phyloP scores from a whole-genome alignment of 2,888 invertebrate genomes.

The Sialis lutaria region DNA sequence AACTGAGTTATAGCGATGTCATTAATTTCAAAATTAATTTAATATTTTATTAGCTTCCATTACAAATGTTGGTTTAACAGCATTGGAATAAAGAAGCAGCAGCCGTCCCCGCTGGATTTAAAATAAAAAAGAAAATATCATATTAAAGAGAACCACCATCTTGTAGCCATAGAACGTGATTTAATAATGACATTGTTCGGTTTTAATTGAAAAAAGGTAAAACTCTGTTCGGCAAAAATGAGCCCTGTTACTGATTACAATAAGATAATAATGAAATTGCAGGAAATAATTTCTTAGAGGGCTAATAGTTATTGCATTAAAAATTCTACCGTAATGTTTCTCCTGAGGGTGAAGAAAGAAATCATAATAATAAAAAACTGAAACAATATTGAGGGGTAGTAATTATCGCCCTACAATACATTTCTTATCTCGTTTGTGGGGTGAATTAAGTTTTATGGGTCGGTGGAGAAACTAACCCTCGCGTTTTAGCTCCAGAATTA shows the following conservation, averaged over 20 bases:
- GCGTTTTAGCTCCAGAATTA: too few relatives aligned
- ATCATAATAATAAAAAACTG: slow-evolving; percentile 6
- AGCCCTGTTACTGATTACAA: neutral
- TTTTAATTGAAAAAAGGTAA: slow-evolving; percentile 6
- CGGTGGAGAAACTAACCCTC: too few relatives aligned
- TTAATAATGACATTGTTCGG: slow-evolving; percentile 6
- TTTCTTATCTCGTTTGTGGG: neutral
- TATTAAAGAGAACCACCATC: neutral
- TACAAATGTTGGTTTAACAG: neutral
- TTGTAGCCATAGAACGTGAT: neutral
- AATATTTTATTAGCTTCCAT: neutral
- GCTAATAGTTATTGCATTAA: slow-evolving; percentile 6
- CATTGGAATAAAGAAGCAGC: neutral
- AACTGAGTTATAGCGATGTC: neutral
- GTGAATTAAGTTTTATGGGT: too few relatives aligned
- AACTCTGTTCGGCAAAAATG: neutral
- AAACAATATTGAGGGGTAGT: slow-evolving; percentile 6
- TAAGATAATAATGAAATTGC: neutral
- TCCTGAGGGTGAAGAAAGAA: slow-evolving; percentile 1
- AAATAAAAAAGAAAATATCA: slow-evolving; percentile 3
- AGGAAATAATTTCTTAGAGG: neutral
- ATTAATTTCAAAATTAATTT: neutral
- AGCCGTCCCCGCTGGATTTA: neutral
- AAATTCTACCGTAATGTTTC: neutral
- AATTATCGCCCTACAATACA: slow-evolving; percentile 3